A percentile compares a stretch with the other conserved stretches of the same genome.
Evolutionary conservation across 2,888 invertebrate genomes (phyloP).

Genomic region (Orthosia gothica): DNA sequence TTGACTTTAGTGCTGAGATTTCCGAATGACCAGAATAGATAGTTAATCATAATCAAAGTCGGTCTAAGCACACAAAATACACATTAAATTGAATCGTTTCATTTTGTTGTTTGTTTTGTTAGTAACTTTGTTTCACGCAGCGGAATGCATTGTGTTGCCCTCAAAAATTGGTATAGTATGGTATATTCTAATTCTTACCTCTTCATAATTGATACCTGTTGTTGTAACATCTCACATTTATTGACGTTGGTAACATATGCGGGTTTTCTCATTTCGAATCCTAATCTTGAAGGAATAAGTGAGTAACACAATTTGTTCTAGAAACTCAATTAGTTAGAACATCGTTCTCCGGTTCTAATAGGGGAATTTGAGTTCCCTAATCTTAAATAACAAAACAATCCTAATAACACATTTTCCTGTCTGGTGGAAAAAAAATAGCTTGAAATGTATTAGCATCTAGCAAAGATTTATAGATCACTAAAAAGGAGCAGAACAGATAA

Average conservation of each 20-base stretch:
- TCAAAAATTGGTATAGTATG: background rate
- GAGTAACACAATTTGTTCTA: constrained; percentile 10
- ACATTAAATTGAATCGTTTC: background rate
- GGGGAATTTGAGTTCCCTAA: constrained; percentile 1
- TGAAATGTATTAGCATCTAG: background rate
- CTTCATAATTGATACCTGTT: constrained; percentile 9
- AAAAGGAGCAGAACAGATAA: constrained; percentile 23
- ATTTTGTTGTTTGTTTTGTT: background rate
- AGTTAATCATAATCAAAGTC: background rate
- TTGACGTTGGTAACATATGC: constrained; percentile 8
- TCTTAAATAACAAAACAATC: background rate
- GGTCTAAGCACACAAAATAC: too few species aligned
- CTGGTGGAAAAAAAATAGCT: background rate
- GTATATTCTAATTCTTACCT: background rate
- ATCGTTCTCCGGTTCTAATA: background rate
- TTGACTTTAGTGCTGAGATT: background rate
- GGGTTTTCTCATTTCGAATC: constrained; percentile 5
- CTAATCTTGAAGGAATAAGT: constrained; percentile 8
- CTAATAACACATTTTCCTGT: background rate
- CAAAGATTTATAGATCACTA: constrained; percentile 11
- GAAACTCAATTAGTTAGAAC: background rate
- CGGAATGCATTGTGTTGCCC: background rate
- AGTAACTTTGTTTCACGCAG: background rate
- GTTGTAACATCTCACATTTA: constrained; percentile 18
- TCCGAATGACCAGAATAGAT: background rate